Percentiles rank a stretch among this genome's conserved stretches.
Conservation (phyloP, 2,797 vertebrate species). For the Tarsius wallacei region DNA sequence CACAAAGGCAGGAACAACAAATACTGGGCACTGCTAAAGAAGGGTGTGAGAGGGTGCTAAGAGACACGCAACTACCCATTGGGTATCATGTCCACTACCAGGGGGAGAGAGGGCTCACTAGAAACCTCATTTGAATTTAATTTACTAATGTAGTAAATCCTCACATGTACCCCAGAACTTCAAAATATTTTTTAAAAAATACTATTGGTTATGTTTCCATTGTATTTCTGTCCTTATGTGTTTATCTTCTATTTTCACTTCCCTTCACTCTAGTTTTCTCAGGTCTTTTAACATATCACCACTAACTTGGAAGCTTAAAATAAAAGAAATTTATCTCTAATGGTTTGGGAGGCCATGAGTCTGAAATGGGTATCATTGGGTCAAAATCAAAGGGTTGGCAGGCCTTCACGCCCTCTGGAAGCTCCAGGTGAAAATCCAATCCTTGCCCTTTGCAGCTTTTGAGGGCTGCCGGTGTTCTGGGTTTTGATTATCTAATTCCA, state of each 20-base stretch:
- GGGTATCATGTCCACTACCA: too few relatives aligned
- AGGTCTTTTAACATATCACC: neutral
- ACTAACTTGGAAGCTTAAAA: neutral
- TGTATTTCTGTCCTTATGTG: neutral
- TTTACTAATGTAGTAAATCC: too few relatives aligned
- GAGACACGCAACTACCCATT: too few relatives aligned
- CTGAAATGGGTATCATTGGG: neutral
- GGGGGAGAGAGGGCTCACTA: too few relatives aligned
- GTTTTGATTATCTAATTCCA: neutral
- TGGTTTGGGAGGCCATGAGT: neutral
- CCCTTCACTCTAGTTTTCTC: neutral
- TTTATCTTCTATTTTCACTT: conserved; percentile 2
- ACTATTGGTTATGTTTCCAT: neutral
- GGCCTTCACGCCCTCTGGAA: neutral
- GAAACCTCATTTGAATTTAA: too few relatives aligned
- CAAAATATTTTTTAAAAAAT: too few relatives aligned
- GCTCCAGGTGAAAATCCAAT: neutral
- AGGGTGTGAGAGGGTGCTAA: too few relatives aligned
- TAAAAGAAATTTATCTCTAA: neutral
- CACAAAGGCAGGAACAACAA: too few relatives aligned
- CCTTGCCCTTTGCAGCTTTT: neutral
- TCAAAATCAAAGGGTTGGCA: neutral
- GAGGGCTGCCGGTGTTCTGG: neutral
- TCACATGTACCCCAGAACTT: too few relatives aligned
- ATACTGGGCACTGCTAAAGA: too few relatives aligned